Percentiles rank a stretch among this genome's conserved stretches.
phyloP scores from a whole-genome alignment of 2,888 invertebrate species.

The Leptopilina drosophilae region DNA sequence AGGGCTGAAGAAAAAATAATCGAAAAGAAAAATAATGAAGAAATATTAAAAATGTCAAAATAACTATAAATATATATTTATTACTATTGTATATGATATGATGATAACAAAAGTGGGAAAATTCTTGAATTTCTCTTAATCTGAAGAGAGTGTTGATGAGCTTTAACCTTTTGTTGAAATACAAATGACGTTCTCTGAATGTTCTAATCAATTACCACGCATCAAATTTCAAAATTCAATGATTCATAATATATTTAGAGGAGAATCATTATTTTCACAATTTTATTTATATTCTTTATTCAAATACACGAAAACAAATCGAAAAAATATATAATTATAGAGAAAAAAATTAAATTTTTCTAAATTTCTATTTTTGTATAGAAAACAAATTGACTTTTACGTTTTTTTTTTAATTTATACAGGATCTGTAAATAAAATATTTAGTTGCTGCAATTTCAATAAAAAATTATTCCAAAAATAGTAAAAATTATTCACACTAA shows the following conservation, averaged over 20 bases:
- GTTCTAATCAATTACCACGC: conserved; percentile 27
- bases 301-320: too few relatives aligned
- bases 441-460: too few relatives aligned
- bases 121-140: not conserved
- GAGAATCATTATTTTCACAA: not conserved
- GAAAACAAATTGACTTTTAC: too few relatives aligned
- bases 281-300: not conserved
- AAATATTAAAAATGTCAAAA: not conserved
- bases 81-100: too few relatives aligned
- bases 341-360: not conserved
- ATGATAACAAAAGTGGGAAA: not conserved
- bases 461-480: too few relatives aligned
- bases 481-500: too few relatives aligned
- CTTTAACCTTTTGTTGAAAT: conserved; percentile 28
- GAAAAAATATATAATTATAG: not conserved
- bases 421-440: too few relatives aligned
- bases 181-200: conserved; percentile 7
- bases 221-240: not conserved
- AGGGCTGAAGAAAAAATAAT: too few relatives aligned
- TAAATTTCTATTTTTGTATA: too few relatives aligned
- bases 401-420: too few relatives aligned
- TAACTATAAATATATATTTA: not conserved
- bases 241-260: not conserved
- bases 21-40: not conserved
- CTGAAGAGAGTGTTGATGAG: conserved; percentile 9